Conservation (phyloP, 2,113 vertebrate genomes). For the Diadophis punctatus region DNA sequence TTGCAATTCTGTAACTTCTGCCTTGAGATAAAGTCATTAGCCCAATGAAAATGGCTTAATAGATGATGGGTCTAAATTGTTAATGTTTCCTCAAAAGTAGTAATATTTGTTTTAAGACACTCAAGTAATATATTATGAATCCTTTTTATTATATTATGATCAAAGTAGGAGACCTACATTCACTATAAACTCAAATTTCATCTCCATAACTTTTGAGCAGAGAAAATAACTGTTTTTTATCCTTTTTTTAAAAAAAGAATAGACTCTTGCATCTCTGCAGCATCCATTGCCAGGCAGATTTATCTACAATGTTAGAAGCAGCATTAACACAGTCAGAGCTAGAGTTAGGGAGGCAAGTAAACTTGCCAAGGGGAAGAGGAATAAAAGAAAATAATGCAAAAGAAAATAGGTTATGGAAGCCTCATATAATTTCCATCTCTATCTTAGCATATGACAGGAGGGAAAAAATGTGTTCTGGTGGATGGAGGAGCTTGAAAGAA, state of each 20-base stretch:
- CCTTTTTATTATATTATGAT: neutral
- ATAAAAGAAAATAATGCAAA: neutral
- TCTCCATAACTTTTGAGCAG: neutral
- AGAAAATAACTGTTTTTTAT: neutral
- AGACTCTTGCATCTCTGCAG: neutral
- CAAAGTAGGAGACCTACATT: neutral
- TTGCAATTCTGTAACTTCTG: neutral
- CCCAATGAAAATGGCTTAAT: neutral
- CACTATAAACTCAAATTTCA: neutral
- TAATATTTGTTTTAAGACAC: rapidly evolving
- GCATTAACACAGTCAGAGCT: neutral
- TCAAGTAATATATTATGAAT: neutral
- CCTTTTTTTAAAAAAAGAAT: neutral
- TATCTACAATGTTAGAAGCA: neutral
- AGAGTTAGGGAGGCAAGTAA: neutral
- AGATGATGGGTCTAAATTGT: neutral
- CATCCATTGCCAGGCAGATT: neutral
- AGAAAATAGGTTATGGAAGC: neutral
- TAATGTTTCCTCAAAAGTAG: rapidly evolving
- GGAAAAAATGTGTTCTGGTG: neutral
- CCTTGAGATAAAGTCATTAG: neutral
- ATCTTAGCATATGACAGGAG: neutral
- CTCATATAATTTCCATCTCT: neutral
- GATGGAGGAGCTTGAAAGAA: neutral
- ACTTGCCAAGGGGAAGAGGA: neutral